Percentiles rank a stretch among this genome's conserved stretches.
phyloP scores from a whole-genome alignment of 2,888 invertebrate species.

The Eurois occulta region DNA sequence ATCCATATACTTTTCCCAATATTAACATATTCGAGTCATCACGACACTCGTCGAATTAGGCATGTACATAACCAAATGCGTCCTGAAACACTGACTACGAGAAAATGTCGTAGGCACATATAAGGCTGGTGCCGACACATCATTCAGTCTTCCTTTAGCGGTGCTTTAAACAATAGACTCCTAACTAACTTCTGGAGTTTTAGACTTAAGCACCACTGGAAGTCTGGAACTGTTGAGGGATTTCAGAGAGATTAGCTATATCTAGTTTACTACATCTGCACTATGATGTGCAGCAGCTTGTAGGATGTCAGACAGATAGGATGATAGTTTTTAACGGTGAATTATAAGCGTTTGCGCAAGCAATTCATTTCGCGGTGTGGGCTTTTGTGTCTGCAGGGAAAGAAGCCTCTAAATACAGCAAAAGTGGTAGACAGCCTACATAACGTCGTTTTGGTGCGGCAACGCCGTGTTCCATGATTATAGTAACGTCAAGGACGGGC shows the following conservation, averaged over 20 bases:
- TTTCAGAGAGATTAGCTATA: not conserved
- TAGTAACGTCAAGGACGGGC: slow-evolving; percentile 49
- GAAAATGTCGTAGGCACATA: not conserved
- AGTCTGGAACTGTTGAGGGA: not conserved
- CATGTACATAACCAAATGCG: not conserved
- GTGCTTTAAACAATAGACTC: slow-evolving; percentile 1
- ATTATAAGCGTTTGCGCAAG: not conserved
- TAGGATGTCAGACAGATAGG: not conserved
- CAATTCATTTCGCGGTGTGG: not conserved
- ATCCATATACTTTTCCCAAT: not conserved
- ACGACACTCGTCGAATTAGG: not conserved
- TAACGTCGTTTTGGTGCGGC: slow-evolving; percentile 13
- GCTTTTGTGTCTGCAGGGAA: not conserved
- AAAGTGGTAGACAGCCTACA: not conserved
- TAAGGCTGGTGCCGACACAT: not conserved
- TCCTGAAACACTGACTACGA: not conserved
- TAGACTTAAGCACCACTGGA: not conserved
- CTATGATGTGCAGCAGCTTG: not conserved
- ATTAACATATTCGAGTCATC: slow-evolving; percentile 22
- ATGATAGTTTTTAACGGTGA: slow-evolving; percentile 1
- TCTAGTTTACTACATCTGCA: not conserved
- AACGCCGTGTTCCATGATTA: slow-evolving; percentile 7
- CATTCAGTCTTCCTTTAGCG: no score
- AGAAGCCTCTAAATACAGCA: not conserved
- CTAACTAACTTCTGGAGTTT: not conserved